Evolutionary conservation across 1,140 invertebrate genomes (phyloP).

Genomic region (Mylabris phalerata): DNA sequence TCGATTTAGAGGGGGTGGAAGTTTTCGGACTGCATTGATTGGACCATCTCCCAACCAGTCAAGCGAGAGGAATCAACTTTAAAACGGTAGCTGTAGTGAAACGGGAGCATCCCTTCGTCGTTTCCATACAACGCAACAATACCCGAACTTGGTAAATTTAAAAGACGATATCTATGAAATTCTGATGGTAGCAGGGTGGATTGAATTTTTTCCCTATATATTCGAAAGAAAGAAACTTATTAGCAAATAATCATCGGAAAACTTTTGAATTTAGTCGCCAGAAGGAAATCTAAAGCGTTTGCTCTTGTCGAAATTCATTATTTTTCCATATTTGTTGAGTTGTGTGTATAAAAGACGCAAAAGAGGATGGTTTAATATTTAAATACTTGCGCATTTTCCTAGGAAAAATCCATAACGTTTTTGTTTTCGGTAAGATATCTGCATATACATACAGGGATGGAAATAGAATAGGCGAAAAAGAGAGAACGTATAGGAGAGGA

Average conservation of each 20-base stretch:
- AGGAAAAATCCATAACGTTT: slow-evolving; percentile 38
- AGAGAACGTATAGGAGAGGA: slow-evolving; percentile 25
- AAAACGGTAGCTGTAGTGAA: slow-evolving; percentile 22
- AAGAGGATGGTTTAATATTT: not conserved
- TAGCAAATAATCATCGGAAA: too few relatives aligned
- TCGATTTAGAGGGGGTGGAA: slow-evolving; percentile 4
- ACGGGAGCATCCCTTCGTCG: not conserved
- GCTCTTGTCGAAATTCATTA: too few relatives aligned
- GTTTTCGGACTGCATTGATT: slow-evolving; percentile 38
- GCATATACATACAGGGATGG: too few relatives aligned
- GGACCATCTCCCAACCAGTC: slow-evolving; percentile 39
- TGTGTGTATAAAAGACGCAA: not conserved
- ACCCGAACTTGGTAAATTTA: too few relatives aligned
- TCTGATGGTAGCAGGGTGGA: too few relatives aligned
- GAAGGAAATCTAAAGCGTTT: too few relatives aligned
- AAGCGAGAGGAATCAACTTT: slow-evolving; percentile 41
- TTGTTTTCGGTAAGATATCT: slow-evolving; percentile 26
- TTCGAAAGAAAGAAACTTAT: too few relatives aligned
- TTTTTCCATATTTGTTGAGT: too few relatives aligned
- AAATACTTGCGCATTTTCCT: slow-evolving; percentile 27
- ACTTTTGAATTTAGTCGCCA: too few relatives aligned
- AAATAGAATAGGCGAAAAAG: slow-evolving; percentile 20
- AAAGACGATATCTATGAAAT: too few relatives aligned
- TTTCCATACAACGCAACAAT: not conserved
- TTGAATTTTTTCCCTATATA: too few relatives aligned